Base-by-base conservation (phyloP, 2,888 invertebrate genomes). In the Ametastegia equiseti region DNA sequence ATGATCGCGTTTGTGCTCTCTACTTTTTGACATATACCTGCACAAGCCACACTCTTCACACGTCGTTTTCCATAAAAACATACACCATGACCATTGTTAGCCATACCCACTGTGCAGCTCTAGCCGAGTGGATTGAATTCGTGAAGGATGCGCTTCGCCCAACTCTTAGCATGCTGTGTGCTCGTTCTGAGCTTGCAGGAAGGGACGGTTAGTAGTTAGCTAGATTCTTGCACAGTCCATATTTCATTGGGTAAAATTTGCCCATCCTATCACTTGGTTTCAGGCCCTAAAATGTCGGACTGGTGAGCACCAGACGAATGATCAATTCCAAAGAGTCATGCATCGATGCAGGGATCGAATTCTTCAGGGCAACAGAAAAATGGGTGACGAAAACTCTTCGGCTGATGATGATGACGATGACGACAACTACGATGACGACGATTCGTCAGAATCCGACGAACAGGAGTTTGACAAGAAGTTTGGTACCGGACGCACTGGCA, bases 271-370 rank as follows among this genome's bases (percentile, higher is more conserved):
- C 33, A 4, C 13, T 65, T 23, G 57, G 19, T 83, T 86, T 39
- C 65, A 94, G 94, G 92, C 93, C 9, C 86, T 95, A 30, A 94
- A 92, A 86, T 95, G 95, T 85, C 93, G 93, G 13, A 92, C 94
- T 0, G 93, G 93, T 69, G 94, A 94, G 80, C 94, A 94, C 33
- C 93, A 93, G n/a, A 92, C 93, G 81, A 94, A 94, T 84, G 92
- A 93, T 23, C 94, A 94, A 80, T 89, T 95, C 3, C 94, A 94
- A 84, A 93, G 92, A 71, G 92, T 94, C 9, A 93, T 94, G 84
- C 93, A 93, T 83, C 93, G 91, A 77, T 95, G 95, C 84, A 92
- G 94, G 86, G 93, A 86, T 81, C 87, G 88, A 11, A 13, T 78
- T 27, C 9, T 60, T 7, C 42, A 78, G 1, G 82, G 83, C n/a